These are phyloP conservation scores for Grammatotria lemairii DNA, from an alignment of 2,113 vertebrate genomes.

Conservation along the genomic window DNA sequence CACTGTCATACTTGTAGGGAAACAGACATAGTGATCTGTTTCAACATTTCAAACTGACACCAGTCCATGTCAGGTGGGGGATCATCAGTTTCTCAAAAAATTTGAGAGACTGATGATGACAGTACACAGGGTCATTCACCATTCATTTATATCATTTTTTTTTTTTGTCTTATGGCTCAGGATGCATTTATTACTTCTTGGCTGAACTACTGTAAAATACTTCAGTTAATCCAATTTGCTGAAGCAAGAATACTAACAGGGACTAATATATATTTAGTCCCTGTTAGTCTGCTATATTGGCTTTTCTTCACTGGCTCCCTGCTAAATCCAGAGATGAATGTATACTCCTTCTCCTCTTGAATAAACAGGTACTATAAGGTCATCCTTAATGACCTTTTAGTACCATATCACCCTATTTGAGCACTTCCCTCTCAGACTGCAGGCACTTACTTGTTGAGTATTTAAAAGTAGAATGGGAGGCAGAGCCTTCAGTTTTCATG, in stretches of 20 bases:
- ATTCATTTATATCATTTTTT: background rate
- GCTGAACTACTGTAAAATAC: background rate
- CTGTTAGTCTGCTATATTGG: fast-evolving
- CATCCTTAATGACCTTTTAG: background rate
- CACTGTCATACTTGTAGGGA: background rate
- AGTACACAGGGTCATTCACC: background rate
- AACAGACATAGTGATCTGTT: background rate
- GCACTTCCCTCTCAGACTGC: background rate
- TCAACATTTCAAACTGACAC: background rate
- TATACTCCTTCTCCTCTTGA: background rate
- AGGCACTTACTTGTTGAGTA: background rate
- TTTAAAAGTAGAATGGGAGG: background rate
- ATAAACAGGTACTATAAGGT: background rate
- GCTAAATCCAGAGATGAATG: background rate
- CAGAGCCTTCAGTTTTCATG: background rate
- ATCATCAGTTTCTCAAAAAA: background rate
- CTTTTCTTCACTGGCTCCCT: background rate
- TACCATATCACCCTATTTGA: background rate
- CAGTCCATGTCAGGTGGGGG: background rate
- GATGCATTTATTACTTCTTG: background rate
- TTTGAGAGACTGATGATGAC: background rate
- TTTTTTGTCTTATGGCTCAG: background rate
- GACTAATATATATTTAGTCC: background rate
- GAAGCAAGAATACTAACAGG: background rate
- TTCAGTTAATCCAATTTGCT: background rate